Base-by-base conservation (phyloP, 2,888 invertebrate species). In the Alentia gelatinosa region DNA sequence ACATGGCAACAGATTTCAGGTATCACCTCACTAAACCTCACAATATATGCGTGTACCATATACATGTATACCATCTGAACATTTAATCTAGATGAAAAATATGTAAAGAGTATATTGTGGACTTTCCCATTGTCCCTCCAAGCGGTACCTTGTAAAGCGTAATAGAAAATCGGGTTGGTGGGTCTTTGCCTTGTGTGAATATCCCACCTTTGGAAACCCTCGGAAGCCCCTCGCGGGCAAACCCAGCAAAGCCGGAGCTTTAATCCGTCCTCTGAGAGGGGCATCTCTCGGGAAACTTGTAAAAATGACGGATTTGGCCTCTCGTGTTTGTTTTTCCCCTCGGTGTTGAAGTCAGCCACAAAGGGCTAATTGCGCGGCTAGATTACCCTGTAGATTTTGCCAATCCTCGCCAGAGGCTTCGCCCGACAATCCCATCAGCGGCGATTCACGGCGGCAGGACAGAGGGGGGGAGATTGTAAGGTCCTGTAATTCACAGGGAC, bases 301-400 rank as follows among this genome's bases (percentile, higher is more conserved):
- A 37, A 83, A 83, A 83, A 83, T 40, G 83, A 40, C n/a, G 40
- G 83, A 83, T 83, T 83, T 37, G 30, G 40, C 1, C 0, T 37
- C 37, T n/a, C 19, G 30, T 83, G 83, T 83, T 83, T 83, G 83
- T 83, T 83, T 83, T 83, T 23, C 35, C 39, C 83, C 39, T 83
- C 9, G 40, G 83, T 37, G 83, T 19, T 83, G 19, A 23, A 83
- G 83, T 15, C 37, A n/a, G 83, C 12, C 9, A 83, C 40, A 83
- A 83, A 37, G 39, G 83, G 12, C 30, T 37, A 40, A 83, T 83
- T 83, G 83, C 39, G 83, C 26, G 83, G 35, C 83, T 83, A 35
- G 83, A 83, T 83, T 83, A 37, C 83, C 26, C 40, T 83, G 83
- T 83, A 30, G 83, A 83, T 83, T 83, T 83, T 35, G 23, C 33